A percentile compares a stretch with the other conserved stretches of the same genome.
Evolutionary conservation across 2,797 vertebrate genomes (phyloP).

Genomic region (Ptychobarbus kaznakovi): DNA sequence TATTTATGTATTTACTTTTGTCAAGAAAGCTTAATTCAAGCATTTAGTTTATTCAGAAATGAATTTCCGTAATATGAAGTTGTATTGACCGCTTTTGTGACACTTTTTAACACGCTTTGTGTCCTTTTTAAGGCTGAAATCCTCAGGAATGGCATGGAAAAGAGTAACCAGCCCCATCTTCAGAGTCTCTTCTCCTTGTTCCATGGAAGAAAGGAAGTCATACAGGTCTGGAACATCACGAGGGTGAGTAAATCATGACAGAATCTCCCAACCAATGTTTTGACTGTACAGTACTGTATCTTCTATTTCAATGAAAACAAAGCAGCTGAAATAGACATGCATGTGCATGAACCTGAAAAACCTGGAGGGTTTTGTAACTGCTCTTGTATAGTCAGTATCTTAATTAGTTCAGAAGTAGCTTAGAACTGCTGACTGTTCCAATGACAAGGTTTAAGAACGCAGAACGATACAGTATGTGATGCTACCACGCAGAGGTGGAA

Average conservation of each 20-base stretch:
- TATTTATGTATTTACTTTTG: background rate
- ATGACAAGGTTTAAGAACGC: background rate
- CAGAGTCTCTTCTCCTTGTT: background rate
- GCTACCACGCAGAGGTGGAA: background rate
- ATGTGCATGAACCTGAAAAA: conserved; percentile 11
- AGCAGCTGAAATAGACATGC: background rate
- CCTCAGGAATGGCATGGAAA: background rate
- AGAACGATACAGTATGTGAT: background rate
- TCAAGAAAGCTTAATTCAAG: background rate
- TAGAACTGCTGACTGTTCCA: background rate
- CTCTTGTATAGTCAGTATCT: background rate
- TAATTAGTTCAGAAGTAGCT: background rate
- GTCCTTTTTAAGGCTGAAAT: background rate
- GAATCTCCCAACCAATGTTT: background rate
- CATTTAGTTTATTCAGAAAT: background rate
- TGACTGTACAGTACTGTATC: background rate
- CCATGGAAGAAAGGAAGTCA: background rate
- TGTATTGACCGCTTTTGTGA: background rate
- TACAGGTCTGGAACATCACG: background rate
- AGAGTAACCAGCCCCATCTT: background rate
- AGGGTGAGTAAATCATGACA: background rate
- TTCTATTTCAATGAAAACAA: background rate
- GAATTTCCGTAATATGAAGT: background rate
- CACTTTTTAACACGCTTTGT: background rate
- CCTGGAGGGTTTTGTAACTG: background rate